These are phyloP conservation scores for Carettochelys insculpta DNA, from an alignment of 2,113 vertebrate genomes.

Conservation along the genomic window DNA sequence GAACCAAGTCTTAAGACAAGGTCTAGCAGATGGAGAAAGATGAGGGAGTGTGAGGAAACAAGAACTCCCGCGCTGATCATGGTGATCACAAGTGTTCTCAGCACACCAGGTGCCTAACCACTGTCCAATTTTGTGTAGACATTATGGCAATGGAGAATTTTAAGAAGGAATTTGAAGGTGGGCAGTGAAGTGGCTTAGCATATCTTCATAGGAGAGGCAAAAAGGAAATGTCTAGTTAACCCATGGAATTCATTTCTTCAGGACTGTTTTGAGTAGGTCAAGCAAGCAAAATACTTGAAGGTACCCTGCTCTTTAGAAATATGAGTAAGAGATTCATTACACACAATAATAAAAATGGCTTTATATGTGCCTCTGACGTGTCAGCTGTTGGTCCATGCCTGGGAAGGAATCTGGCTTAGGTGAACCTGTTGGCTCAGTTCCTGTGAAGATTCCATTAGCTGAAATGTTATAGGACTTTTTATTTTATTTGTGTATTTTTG, in stretches of 20 bases:
- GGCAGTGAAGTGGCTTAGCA: not conserved
- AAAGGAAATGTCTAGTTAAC: not conserved
- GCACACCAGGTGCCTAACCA: not conserved
- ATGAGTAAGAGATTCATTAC: not conserved
- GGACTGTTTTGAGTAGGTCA: not conserved
- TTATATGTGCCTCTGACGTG: not conserved
- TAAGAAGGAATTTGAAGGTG: not conserved
- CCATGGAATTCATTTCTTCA: not conserved
- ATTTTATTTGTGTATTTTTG: not conserved
- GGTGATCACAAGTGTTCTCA: not conserved
- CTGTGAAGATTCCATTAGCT: not conserved
- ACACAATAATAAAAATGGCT: not conserved
- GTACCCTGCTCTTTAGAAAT: not conserved
- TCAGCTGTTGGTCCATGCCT: not conserved
- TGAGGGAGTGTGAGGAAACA: no score
- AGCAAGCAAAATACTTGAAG: not conserved
- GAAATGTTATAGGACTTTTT: not conserved
- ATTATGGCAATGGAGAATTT: not conserved
- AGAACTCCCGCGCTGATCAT: no score
- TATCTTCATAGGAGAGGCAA: not conserved
- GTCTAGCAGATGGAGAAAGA: no score
- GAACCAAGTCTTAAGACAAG: no score
- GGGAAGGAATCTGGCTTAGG: not conserved
- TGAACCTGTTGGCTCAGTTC: not conserved
- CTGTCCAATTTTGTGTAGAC: not conserved